Conservation (phyloP, 64 coral and sea anemone genomes). For the Pachyseris speciosa region DNA sequence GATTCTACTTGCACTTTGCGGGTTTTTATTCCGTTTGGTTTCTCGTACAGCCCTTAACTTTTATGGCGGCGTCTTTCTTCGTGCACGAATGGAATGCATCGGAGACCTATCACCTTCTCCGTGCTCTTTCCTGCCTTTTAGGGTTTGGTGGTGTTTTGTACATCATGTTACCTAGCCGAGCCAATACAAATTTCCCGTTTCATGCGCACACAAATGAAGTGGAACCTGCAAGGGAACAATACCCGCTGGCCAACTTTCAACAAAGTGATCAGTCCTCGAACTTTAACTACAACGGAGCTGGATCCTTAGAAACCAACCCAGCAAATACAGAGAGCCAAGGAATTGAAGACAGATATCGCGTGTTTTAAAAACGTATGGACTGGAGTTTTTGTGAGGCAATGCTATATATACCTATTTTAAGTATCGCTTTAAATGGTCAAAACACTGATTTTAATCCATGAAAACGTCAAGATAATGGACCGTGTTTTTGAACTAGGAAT, state of each 20-base stretch:
- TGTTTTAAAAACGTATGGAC: too few relatives aligned
- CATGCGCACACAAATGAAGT: conserved; percentile 48
- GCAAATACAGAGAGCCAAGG: too few relatives aligned
- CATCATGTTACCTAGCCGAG: conserved; percentile 52
- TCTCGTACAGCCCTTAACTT: conserved; percentile 30
- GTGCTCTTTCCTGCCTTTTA: conserved; percentile 30
- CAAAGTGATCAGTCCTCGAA: conserved; percentile 26
- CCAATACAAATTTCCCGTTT: conserved; percentile 71
- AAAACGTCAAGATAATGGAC: too few relatives aligned
- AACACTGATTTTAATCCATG: too few relatives aligned
- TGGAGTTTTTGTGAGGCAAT: too few relatives aligned
- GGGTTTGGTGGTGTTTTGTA: conserved; percentile 57
- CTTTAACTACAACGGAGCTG: background rate
- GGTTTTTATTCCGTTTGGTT: conserved; percentile 67
- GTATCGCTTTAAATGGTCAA: too few relatives aligned
- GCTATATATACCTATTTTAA: too few relatives aligned
- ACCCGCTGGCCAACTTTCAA: conserved; percentile 33
- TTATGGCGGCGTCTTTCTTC: conserved; percentile 5
- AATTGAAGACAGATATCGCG: too few relatives aligned
- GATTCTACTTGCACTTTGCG: conserved; percentile 46
- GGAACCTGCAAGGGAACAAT: background rate
- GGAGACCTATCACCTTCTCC: conserved; percentile 3
- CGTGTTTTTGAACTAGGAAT: too few relatives aligned
- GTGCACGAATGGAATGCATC: conserved; percentile 20
- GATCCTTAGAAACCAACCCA: background rate